Conservation (phyloP, 2,113 vertebrate species). For the Chaetodon trifascialis region DNA sequence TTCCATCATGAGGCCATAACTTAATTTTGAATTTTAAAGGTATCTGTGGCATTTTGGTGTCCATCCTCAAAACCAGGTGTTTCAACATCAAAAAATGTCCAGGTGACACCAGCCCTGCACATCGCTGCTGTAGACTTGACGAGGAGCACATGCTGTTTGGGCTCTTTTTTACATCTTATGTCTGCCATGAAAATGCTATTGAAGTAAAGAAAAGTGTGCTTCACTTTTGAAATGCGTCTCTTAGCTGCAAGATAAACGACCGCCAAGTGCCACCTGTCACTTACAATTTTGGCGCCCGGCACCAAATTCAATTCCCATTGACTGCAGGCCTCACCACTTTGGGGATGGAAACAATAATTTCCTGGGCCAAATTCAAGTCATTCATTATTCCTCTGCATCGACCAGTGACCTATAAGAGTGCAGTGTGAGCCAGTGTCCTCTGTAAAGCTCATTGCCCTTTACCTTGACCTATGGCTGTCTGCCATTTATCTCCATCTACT, state of each 20-base stretch:
- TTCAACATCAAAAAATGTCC: no score
- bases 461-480: constrained; percentile 62
- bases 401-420: constrained; percentile 67
- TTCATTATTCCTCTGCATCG: constrained; percentile 73
- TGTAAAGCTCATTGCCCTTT: constrained; percentile 66
- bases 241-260: constrained; percentile 11
- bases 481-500: constrained; percentile 53
- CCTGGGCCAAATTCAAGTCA: constrained; percentile 42
- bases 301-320: constrained; percentile 40
- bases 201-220: neutral
- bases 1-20: no score
- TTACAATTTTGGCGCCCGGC: constrained; percentile 32
- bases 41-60: no score
- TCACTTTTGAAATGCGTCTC: neutral
- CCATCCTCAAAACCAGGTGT: no score
- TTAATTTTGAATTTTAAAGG: no score
- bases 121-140: neutral
- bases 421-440: constrained; percentile 23
- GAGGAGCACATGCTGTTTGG: neutral
- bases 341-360: constrained; percentile 44
- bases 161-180: neutral
- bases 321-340: constrained; percentile 29
- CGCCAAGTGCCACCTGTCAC: neutral
- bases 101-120: neutral
- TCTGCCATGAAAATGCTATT: neutral